Conservation (phyloP, 2,888 invertebrate species). For the Tiphia femorata region DNA sequence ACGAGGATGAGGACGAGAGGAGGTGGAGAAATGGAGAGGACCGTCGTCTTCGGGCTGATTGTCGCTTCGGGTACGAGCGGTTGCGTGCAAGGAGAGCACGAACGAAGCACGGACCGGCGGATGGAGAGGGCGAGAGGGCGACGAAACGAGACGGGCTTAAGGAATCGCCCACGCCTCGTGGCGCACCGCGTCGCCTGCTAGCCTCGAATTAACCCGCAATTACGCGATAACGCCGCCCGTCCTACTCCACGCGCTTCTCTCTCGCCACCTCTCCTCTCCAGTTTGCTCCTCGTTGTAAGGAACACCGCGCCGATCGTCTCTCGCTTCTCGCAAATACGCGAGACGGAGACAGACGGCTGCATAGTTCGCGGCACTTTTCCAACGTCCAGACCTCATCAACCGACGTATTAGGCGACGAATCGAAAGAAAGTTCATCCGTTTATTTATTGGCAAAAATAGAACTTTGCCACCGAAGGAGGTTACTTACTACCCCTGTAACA, state of each 20-base stretch:
- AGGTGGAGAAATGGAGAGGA: too few relatives aligned
- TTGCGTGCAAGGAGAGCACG: constrained; percentile 32
- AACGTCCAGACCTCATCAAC: too few relatives aligned
- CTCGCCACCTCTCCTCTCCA: constrained; percentile 7
- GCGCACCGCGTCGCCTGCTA: constrained; percentile 52
- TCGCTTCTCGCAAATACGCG: constrained; percentile 1
- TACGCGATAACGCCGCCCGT: constrained; percentile 58
- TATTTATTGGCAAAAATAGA: too few relatives aligned
- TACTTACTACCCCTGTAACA: too few relatives aligned
- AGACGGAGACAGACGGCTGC: too few relatives aligned
- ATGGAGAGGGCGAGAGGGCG: constrained; percentile 20
- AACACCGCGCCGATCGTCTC: too few relatives aligned
- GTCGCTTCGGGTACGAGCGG: too few relatives aligned
- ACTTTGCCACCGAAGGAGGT: not conserved
- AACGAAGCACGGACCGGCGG: too few relatives aligned
- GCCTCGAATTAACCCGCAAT: constrained; percentile 65
- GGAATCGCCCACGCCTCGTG: constrained; percentile 58
- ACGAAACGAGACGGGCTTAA: constrained; percentile 35
- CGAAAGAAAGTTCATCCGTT: too few relatives aligned
- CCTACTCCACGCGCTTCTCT: constrained; percentile 20
- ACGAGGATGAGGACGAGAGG: too few relatives aligned
- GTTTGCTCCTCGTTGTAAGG: not conserved
- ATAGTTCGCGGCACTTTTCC: too few relatives aligned
- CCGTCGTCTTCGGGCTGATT: constrained; percentile 19
- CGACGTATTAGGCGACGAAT: too few relatives aligned